Evolutionary conservation across 2,888 invertebrate genomes (phyloP).

Genomic region (Cetonia aurata): DNA sequence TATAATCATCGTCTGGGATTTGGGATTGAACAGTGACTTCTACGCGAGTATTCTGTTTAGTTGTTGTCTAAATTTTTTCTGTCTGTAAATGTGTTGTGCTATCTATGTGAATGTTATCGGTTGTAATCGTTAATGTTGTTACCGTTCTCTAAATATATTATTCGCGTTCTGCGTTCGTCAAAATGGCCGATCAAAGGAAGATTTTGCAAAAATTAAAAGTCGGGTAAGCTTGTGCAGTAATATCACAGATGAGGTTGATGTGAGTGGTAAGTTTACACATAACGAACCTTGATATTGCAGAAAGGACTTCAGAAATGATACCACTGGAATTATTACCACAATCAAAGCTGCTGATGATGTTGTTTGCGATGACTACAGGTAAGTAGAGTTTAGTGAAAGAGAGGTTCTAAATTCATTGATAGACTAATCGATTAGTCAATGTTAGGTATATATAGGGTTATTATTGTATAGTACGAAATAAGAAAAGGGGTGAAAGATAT

Average conservation of each 20-base stretch:
- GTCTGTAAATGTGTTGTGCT: constrained; percentile 5
- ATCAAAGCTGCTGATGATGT: constrained; percentile 34
- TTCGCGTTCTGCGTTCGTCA: background rate
- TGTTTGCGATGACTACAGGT: constrained; percentile 24
- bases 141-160: background rate
- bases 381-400: background rate
- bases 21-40: background rate
- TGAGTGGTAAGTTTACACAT: too few species aligned
- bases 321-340: constrained; percentile 41
- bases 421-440: too few species aligned
- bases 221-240: constrained; percentile 27
- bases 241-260: background rate
- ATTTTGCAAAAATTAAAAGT: constrained; percentile 38
- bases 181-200: constrained; percentile 38
- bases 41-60: background rate
- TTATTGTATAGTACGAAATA: too few species aligned
- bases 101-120: background rate
- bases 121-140: too few species aligned
- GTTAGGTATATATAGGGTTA: too few species aligned
- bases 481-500: too few species aligned
- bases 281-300: constrained; percentile 8
- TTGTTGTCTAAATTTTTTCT: background rate
- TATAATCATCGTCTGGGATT: background rate
- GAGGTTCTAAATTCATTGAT: too few species aligned
- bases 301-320: constrained; percentile 42